Evolutionary conservation across 2,797 vertebrate genomes (phyloP).

Genomic region (Tamandua tetradactyla): DNA sequence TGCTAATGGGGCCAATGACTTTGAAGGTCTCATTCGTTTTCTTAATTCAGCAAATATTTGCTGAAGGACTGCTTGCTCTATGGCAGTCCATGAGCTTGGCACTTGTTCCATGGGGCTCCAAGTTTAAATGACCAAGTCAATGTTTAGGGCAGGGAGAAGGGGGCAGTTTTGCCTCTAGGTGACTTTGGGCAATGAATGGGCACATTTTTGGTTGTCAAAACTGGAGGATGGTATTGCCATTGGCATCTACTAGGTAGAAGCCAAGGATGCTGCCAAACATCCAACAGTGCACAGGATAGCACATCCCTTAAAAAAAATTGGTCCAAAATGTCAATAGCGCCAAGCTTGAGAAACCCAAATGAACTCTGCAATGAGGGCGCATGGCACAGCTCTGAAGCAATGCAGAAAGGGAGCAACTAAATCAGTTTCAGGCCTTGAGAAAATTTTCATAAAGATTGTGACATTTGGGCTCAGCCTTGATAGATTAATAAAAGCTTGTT

Average conservation of each 20-base stretch:
- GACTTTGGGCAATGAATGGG: not conserved
- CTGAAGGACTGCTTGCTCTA: not conserved
- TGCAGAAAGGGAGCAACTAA: not conserved
- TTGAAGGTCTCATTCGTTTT: conserved; percentile 26
- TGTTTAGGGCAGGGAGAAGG: not conserved
- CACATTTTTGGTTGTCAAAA: not conserved
- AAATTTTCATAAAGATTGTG: not conserved
- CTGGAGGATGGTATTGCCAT: not conserved
- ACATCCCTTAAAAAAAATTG: not conserved
- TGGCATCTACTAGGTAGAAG: not conserved
- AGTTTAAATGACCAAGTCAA: not conserved
- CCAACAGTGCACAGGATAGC: too few relatives aligned
- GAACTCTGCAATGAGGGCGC: not conserved
- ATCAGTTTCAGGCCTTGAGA: not conserved
- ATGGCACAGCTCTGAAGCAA: not conserved
- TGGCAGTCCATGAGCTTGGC: not conserved
- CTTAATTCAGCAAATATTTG: conserved; percentile 19
- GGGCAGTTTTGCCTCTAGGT: not conserved
- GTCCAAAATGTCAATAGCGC: not conserved
- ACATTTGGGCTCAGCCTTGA: not conserved
- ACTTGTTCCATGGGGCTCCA: not conserved
- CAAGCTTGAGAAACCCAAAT: not conserved
- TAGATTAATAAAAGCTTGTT: not conserved
- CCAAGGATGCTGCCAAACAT: not conserved
- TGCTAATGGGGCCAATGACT: conserved; percentile 50